Base-by-base conservation (phyloP, 2,113 vertebrate genomes). In the Rhinopomastus cyanomelas region DNA sequence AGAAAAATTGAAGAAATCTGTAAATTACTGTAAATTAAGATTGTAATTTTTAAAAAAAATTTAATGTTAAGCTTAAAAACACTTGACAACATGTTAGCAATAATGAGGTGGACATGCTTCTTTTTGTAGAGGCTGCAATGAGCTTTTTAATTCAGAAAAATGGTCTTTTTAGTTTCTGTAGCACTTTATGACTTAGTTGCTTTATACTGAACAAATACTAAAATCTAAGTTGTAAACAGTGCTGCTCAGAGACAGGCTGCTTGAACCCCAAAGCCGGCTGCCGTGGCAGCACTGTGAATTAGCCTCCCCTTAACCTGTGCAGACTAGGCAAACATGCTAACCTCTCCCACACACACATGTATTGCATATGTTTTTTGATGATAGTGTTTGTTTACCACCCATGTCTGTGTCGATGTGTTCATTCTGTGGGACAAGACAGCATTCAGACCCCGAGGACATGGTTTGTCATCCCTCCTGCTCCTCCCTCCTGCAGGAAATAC, bases 351-450 rank as follows among this genome's bases (percentile, higher is more conserved):
- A 15, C 36, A 39, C 36, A 39, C 9, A 7, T 74, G 49, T 48
- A 26, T 32, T 6, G 6, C 18, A 2, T 62, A 21, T 97, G 92
- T 91, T 97, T 98, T 97, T 96, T 97, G 92, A 78, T 96, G 95
- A 84, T 95, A 94, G 96, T 97, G 75, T 81, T 92, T 89, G 86
- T 96, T 95, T 95, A 89, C 88, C 88, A 95, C 95, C 89, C 10
- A 1, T 89, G 55, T 57, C 61, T 85, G 53, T 91, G 92, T 96
- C 85, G 37, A 32, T 81, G 86, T 96, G 87, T 94, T 97, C 94
- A 94, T n/a, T 46, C 66, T 89, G 78, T 97, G 96, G 96, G 96
- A 97, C 95, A 96, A 94, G 96, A 86, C 79, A 94, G 93, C 10
- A 4, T 95, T 96, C 34, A 11, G 85, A 96, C 77, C 82, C 95